A percentile compares a stretch with the other conserved stretches of the same genome.
Conservation (phyloP, 2,888 invertebrate species). For the Dicroscelio sp. region DNA sequence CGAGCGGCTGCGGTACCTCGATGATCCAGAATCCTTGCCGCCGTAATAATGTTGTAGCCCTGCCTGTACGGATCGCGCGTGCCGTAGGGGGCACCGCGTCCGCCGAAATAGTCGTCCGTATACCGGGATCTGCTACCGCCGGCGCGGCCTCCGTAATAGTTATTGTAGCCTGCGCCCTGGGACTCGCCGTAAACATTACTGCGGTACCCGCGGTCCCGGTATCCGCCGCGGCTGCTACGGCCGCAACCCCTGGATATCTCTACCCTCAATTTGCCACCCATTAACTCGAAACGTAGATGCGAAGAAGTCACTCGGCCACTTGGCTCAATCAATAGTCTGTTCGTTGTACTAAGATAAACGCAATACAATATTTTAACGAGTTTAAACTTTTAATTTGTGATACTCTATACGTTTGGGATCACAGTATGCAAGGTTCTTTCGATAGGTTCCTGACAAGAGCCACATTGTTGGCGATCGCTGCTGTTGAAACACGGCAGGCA, state of each 20-base stretch:
- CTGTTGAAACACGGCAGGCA: too few species aligned
- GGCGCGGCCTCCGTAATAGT: constrained; percentile 91
- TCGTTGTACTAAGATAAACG: too few species aligned
- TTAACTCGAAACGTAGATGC: too few species aligned
- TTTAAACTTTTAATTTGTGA: too few species aligned
- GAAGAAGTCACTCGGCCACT: too few species aligned
- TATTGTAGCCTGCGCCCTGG: constrained; percentile 92
- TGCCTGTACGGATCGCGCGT: constrained; percentile 90
- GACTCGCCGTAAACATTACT: constrained; percentile 90
- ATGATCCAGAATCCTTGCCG: constrained; percentile 91
- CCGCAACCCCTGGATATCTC: constrained; percentile 97
- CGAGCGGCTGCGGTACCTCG: constrained; percentile 92
- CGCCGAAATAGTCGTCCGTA: constrained; percentile 90
- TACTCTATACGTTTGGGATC: too few species aligned
- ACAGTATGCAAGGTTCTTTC: too few species aligned
- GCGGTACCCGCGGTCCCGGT: constrained; percentile 92
- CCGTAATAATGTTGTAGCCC: constrained; percentile 90
- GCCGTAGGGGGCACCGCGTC: constrained; percentile 90
- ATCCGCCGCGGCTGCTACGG: constrained; percentile 93
- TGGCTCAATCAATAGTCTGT: too few species aligned
- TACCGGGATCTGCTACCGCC: constrained; percentile 92
- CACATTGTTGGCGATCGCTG: too few species aligned
- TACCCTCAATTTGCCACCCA: constrained; percentile 97
- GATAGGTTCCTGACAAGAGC: too few species aligned
- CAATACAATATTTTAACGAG: too few species aligned